Evolutionary conservation across 2,113 vertebrate genomes (phyloP), one percentile per base, ranked within the genome.

Genomic region (Eidolon helvum): DNA sequence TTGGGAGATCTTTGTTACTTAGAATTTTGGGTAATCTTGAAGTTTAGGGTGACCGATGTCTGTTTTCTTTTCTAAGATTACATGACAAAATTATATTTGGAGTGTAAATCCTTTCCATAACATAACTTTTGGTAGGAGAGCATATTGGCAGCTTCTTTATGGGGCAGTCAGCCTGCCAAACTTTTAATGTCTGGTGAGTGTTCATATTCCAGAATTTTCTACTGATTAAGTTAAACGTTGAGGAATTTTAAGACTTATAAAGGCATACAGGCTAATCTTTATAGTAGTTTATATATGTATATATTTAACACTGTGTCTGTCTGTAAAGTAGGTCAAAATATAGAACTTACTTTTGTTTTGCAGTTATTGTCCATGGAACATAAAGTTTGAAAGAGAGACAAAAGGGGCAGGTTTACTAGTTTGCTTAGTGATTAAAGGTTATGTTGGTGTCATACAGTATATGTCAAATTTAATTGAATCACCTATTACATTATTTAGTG

Each of bases 361-460:
- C 10, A 85, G 38, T 82, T 82, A 66, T 14, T 87, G 66, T 35
- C 24, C 30, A 68, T 83, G 63, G 85, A 96, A 78, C 48, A 30
- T 80, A 72, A 96, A 90, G 43, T 92, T 92, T 69, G 74, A 80
- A 91, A 93, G 35, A 74, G n/a, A 94, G 50, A 50, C n/a, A 50
- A 83, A 50, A 82, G 45, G 11, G 4, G 69, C 4, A 94, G 55
- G 24, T 50, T 92, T 48, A 65, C 71, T 80, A 40, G 85, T 77
- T 94, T 94, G 33, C 33, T 61, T 92, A 68, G 24, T 90, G 11
- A 30, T 78, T 92, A 82, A 97, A 86, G 45, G 87, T 94, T 86
- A 18, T 88, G 53, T 86, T 82, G 74, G 24, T 95, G 21, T 88
- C 45, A n/a, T 85, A 24, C 12, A 66, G 11, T 85, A 72, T 61